phyloP scores from a whole-genome alignment of 2,888 invertebrate genomes.

The Drosophila sordidula region DNA sequence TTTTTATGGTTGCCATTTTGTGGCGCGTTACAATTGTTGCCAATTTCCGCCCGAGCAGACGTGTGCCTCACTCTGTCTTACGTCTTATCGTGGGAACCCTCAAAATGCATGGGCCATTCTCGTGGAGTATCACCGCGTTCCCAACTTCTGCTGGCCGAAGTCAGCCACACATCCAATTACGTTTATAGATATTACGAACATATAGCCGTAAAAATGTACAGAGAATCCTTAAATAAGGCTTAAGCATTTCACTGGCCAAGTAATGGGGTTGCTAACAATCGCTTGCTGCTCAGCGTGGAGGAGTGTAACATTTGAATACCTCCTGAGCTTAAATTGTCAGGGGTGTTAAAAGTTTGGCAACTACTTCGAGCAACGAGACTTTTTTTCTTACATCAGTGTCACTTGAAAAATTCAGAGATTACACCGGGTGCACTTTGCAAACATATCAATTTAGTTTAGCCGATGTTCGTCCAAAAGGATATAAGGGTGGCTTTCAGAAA shows the following conservation, averaged over 20 bases:
- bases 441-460: constrained; percentile 20
- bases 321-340: constrained; percentile 20
- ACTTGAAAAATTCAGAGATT: neutral
- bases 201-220: constrained; percentile 69
- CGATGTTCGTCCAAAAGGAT: too few relatives aligned
- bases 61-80: constrained; percentile 40
- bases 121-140: constrained; percentile 32
- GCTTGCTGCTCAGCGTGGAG: neutral
- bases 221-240: constrained; percentile 64
- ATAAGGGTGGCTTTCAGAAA: too few relatives aligned
- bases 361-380: constrained; percentile 5
- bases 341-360: constrained; percentile 46
- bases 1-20: constrained; percentile 81
- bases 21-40: constrained; percentile 79
- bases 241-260: constrained; percentile 32
- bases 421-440: constrained; percentile 3
- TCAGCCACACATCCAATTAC: constrained; percentile 77
- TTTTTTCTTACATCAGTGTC: constrained; percentile 31
- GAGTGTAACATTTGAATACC: constrained; percentile 63
- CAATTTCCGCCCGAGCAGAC: constrained; percentile 69
- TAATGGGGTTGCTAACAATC: neutral
- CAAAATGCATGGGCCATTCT: constrained; percentile 42
- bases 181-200: constrained; percentile 77
- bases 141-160: constrained; percentile 50
- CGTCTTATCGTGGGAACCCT: constrained; percentile 1